phyloP scores from a whole-genome alignment of 2,888 invertebrate genomes.

The Tetragnatha montana region DNA sequence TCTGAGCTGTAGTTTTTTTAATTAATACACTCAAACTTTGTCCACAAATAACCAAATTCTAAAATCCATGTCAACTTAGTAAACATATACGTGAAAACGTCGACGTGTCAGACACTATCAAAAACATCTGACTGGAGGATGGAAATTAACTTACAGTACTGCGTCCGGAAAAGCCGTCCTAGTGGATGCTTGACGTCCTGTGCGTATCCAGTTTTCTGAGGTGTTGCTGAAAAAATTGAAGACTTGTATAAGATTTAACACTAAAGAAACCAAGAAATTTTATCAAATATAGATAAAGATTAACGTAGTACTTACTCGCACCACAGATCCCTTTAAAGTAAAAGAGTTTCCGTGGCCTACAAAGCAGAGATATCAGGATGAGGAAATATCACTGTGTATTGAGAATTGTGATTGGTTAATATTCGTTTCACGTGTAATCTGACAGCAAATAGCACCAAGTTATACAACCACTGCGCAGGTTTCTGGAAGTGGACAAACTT shows the following conservation, averaged over 20 bases:
- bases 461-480: constrained; percentile 50
- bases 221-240: constrained; percentile 54
- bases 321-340: constrained; percentile 69
- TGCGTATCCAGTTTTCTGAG: constrained; percentile 70
- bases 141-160: constrained; percentile 69
- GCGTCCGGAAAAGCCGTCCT: constrained; percentile 71
- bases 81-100: constrained; percentile 54
- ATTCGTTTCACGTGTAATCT: constrained; percentile 62
- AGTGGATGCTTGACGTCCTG: constrained; percentile 60
- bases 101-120: constrained; percentile 69
- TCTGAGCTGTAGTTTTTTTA: background rate
- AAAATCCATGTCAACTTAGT: constrained; percentile 23
- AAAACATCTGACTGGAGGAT: constrained; percentile 60
- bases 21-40: background rate
- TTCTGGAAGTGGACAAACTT: constrained; percentile 53
- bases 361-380: constrained; percentile 60
- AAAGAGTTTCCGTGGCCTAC: constrained; percentile 68
- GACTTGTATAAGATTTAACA: background rate
- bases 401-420: constrained; percentile 54
- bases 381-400: constrained; percentile 56
- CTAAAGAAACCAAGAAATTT: background rate
- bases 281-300: background rate
- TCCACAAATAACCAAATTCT: background rate
- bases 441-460: constrained; percentile 51
- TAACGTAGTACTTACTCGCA: constrained; percentile 52